A percentile compares a stretch with the other conserved stretches of the same genome.
Evolutionary conservation across 2,113 vertebrate species (phyloP).

Genomic region (Pithys albifrons): DNA sequence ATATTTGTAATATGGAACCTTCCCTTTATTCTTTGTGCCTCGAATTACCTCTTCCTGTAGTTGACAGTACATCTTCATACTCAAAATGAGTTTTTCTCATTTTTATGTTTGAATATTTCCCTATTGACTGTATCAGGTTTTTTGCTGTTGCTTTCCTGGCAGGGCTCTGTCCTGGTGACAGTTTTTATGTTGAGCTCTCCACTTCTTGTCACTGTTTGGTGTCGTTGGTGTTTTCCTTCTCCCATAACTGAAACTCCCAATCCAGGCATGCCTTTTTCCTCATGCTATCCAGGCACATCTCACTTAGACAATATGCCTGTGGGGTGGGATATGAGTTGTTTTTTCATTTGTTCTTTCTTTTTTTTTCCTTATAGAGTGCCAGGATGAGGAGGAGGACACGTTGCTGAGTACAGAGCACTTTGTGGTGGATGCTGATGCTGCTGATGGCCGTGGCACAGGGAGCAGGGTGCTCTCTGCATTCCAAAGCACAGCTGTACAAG

Average conservation of each 20-base stretch:
- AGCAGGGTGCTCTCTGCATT: neutral
- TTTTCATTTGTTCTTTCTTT: neutral
- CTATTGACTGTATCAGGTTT: neutral
- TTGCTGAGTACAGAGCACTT: neutral
- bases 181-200: neutral
- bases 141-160: neutral
- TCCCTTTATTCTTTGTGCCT: neutral
- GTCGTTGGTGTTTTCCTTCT: neutral
- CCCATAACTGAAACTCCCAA: neutral
- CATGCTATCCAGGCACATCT: neutral
- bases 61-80: neutral
- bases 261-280: neutral
- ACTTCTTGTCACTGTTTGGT: neutral
- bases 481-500: neutral
- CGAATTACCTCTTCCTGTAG: neutral
- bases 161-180: neutral
- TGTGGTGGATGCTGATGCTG: neutral
- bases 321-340: neutral
- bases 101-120: neutral
- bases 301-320: neutral
- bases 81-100: neutral
- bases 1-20: neutral
- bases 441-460: accelerated
- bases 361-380: neutral
- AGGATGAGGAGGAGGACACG: neutral